Evolutionary conservation across 2,888 invertebrate species (phyloP), one percentile per base, ranked within the genome.

Genomic region (Petrophora chlorosata): DNA sequence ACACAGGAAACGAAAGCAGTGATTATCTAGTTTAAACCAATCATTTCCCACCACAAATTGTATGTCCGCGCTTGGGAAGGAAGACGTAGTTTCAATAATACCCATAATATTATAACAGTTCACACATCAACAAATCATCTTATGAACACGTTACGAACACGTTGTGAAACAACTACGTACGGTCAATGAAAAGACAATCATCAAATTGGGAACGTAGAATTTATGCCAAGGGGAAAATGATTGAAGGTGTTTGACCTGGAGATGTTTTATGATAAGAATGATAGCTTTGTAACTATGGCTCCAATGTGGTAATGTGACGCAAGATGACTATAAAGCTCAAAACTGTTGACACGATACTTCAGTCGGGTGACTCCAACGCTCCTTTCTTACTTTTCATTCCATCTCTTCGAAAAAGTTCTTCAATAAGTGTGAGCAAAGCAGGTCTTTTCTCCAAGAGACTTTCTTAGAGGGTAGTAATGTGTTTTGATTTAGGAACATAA

Each of bases 171-270:
- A 41, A 34, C 49, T 17, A 34, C 38, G 23, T 16, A 39, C 34
- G 48, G 41, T 29, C 56, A 58, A 56, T 58, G 23, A 53, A 38
- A 54, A 49, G 48, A 58, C 61, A 61, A 61, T 58, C 61, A 58
- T 61, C 56, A 14, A 56, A 61, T 58, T 61, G 56, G 39, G 60
- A 56, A 40, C 60, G 29, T 50, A 42, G 47, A 50, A 58, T 43
- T 13, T 39, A 43, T 56, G 58, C 50, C 61, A 58, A 58, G 61
- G 58, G 52, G 54, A 53, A n/a, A 52, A 33, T 50, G 29, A 45
- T 47, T 46, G 28, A 34, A 19, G 23, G 29, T 43, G 34, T 29
- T 34, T 23, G 2, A 19, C 12, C 19, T 9, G 3, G n/a, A 8
- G 23, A 12, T 5, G 8, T 9, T 4, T 15, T 13, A 15, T 32